Evolutionary conservation across 2,888 invertebrate species (phyloP).

Genomic region (Coelinius sp.): DNA sequence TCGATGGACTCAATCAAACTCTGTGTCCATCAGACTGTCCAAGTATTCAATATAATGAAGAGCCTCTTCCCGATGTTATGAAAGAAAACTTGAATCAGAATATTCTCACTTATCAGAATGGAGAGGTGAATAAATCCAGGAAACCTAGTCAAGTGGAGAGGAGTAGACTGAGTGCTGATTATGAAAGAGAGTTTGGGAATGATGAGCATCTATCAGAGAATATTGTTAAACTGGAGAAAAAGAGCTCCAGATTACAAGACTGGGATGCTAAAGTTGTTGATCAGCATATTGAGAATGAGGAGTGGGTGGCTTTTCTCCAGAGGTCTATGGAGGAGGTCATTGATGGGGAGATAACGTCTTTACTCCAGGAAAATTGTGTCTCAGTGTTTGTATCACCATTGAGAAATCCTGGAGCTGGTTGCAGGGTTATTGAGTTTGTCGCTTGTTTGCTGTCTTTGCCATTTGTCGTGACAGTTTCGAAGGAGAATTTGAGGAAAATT

Average conservation of each 20-base stretch:
- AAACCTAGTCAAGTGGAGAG: background rate
- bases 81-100: background rate
- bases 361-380: constrained; percentile 76
- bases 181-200: constrained; percentile 54
- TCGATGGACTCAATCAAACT: constrained; percentile 50
- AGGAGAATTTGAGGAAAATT: constrained; percentile 70
- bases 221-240: too few species aligned
- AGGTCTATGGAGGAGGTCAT: constrained; percentile 87
- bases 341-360: constrained; percentile 83
- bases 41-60: constrained; percentile 40
- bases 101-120: background rate
- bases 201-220: constrained; percentile 25
- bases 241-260: constrained; percentile 51
- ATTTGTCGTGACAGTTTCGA: constrained; percentile 71
- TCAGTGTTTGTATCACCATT: constrained; percentile 77
- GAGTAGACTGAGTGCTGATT: constrained; percentile 54
- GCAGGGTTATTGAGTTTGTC: constrained; percentile 77
- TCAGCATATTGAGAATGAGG: constrained; percentile 84
- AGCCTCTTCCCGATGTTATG: background rate
- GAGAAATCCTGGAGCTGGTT: constrained; percentile 76
- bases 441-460: constrained; percentile 78
- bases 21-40: constrained; percentile 57
- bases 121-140: background rate
- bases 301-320: constrained; percentile 88
- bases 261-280: constrained; percentile 63